phyloP scores from a whole-genome alignment of 2,888 invertebrate genomes.

The Cheilosia variabilis region DNA sequence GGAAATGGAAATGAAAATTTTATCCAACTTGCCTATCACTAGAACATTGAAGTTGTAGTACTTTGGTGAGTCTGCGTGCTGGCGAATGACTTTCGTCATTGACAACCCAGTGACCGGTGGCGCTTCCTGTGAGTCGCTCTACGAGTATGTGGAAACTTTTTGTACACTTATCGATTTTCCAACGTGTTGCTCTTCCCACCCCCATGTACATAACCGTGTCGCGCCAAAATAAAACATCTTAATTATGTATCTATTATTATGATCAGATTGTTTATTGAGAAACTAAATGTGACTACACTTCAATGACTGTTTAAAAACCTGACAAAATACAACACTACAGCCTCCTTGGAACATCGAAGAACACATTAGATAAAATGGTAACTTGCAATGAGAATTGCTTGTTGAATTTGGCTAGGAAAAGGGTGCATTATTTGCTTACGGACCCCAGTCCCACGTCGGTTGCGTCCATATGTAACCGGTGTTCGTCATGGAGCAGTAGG shows the following conservation, averaged over 20 bases:
- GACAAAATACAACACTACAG: constrained; percentile 36
- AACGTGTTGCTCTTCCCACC: constrained; percentile 68
- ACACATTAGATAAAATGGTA: constrained; percentile 63
- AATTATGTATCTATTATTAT: not conserved
- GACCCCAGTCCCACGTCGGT: constrained; percentile 85
- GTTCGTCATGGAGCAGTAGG: constrained; percentile 94
- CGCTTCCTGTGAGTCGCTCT: constrained; percentile 11
- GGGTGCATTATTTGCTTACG: constrained; percentile 71
- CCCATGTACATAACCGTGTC: constrained; percentile 24
- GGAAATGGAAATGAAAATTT: constrained; percentile 32
- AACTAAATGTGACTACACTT: constrained; percentile 37
- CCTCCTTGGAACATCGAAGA: constrained; percentile 55
- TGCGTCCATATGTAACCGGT: constrained; percentile 96
- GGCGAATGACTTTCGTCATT: not conserved
- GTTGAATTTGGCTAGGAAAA: not conserved
- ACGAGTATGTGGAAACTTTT: constrained; percentile 16
- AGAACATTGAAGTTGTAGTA: not conserved
- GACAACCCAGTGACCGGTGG: constrained; percentile 33
- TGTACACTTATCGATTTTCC: constrained; percentile 65
- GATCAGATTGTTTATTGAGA: constrained; percentile 43
- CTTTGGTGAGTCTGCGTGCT: constrained; percentile 64
- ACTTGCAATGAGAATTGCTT: constrained; percentile 28
- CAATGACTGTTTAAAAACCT: constrained; percentile 42
- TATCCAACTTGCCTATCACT: constrained; percentile 27
- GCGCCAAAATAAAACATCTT: constrained; percentile 50